Percentiles rank a stretch among this genome's conserved stretches.
These are phyloP conservation scores for Neosilurus hyrtlii DNA, from an alignment of 2,797 vertebrate genomes.

Conservation along the genomic window DNA sequence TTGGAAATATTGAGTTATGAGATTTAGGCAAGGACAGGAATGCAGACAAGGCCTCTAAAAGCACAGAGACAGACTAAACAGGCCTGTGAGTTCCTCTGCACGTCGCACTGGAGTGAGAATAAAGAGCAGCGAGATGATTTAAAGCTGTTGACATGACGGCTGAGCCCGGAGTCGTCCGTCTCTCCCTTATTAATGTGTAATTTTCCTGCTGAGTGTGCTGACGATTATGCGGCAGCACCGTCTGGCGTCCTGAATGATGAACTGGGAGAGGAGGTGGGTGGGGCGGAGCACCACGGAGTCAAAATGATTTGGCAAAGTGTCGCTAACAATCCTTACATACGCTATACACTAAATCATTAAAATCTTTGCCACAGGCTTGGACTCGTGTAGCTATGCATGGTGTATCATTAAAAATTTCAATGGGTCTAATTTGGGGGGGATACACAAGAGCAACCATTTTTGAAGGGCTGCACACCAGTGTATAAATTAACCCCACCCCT, in stretches of 20 bases:
- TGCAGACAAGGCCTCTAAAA: neutral
- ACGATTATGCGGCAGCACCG: neutral
- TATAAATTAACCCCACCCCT: no score
- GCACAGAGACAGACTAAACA: neutral
- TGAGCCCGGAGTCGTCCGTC: neutral
- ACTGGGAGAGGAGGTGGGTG: neutral
- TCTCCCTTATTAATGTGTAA: neutral
- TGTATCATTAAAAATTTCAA: neutral
- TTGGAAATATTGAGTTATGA: no score
- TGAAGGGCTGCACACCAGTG: no score
- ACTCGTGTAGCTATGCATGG: no score
- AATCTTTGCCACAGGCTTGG: neutral
- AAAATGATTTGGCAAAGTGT: neutral
- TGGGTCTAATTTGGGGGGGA: no score
- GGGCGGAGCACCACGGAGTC: neutral
- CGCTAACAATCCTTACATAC: neutral
- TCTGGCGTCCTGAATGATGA: neutral
- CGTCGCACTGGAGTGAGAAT: neutral
- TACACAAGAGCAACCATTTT: no score
- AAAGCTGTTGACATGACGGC: conserved; percentile 6
- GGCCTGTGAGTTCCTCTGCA: neutral
- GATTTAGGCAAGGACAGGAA: neutral
- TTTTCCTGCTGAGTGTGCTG: neutral
- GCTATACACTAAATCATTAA: neutral
- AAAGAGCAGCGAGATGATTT: conserved; percentile 5